Evolutionary conservation across 92 coral and sea anemone species (phyloP), one percentile per base, ranked within the genome.

Genomic region (Palythoa heliodiscus): DNA sequence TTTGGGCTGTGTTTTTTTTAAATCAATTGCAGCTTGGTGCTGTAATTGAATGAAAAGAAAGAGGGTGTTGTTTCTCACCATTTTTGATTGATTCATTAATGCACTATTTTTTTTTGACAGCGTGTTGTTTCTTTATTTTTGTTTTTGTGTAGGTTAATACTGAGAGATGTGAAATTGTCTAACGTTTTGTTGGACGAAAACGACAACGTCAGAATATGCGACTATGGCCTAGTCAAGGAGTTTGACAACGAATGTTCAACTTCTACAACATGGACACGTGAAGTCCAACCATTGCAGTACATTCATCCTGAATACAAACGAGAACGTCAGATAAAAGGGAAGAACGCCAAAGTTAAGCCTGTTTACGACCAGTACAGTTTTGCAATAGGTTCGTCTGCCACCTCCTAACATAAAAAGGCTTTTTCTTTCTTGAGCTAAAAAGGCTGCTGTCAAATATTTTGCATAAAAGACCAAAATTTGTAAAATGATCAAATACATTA

Each of bases 181-280:
- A 73, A 73, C 23, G 19, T 73, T 4, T n/a, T 73, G 11, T 47
- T 73, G 58, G 77, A 73, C 12, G 25, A 50, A 6, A 40, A 73
- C 0, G 37, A 40, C 77, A 73, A 73, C 6, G 58, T 40, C 48
- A 20, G 77, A 17, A 38, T 73, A 20, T 73, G 77, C 29, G 77
- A 73, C 77, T 73, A 73, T 29, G 77, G 77, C 53, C 77, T 73
- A 17, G 12, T 73, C 7, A 73, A 73, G 53, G 77, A 43, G 19
- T 22, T 39, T 73, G 77, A 25, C 53, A 6, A 40, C 17, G 58
- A n/a, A 16, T 5, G 15, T 43, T 11, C 35, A 17, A 13, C 43
- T 6, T 73, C 58, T 17, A 15, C 29, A 9, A 7, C 8, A 17
- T 43, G 39, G 77, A 47, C 57, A 11, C 35, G 1, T 3, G 77